Evolutionary conservation across 2,113 vertebrate genomes (phyloP).

Genomic region (Passer montanus): DNA sequence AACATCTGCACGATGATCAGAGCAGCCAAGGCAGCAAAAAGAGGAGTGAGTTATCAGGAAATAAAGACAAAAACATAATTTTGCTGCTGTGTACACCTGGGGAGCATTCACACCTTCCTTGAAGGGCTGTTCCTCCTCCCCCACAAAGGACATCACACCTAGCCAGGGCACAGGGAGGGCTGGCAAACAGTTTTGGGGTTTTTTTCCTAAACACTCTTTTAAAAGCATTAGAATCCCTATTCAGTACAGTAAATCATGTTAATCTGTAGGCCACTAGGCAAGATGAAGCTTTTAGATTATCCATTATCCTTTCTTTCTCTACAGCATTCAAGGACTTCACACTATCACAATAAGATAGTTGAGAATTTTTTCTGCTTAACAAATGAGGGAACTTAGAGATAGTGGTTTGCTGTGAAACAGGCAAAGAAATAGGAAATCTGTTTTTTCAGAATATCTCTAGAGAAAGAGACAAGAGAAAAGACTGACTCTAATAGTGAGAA

Average conservation of each 20-base stretch:
- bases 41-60: neutral
- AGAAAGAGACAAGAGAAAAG: constrained; percentile 21
- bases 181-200: neutral
- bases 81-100: neutral
- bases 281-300: neutral
- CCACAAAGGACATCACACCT: neutral
- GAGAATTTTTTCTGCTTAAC: constrained; percentile 8
- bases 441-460: neutral
- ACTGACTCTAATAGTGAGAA: constrained; percentile 7
- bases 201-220: neutral
- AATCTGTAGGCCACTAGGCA: neutral
- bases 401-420: neutral
- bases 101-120: neutral
- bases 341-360: neutral
- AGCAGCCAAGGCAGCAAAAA: neutral
- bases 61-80: neutral
- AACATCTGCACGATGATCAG: neutral
- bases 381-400: neutral
- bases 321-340: neutral
- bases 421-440: constrained; percentile 10
- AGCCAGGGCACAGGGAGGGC: neutral
- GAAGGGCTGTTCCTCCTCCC: neutral
- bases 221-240: neutral
- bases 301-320: neutral
- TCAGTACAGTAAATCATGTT: neutral